phyloP scores from a whole-genome alignment of 2,797 vertebrate genomes.

The Antennarius maculatus region DNA sequence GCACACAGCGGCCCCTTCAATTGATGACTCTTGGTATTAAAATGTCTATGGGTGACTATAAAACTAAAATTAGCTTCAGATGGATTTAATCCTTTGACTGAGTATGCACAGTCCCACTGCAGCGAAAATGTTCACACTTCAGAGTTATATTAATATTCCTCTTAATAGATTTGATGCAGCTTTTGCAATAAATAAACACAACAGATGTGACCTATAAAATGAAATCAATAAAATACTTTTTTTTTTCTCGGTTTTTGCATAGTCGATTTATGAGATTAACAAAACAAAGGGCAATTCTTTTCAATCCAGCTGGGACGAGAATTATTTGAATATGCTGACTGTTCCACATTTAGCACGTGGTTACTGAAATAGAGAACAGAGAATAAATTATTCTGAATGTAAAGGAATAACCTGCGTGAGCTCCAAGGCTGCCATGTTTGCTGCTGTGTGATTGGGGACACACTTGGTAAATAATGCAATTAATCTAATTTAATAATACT shows the following conservation, averaged over 20 bases:
- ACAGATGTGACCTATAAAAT: constrained; percentile 7
- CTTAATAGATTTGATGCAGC: constrained; percentile 9
- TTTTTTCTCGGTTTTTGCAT: constrained; percentile 13
- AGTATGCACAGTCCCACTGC: constrained; percentile 35
- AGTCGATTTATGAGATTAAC: constrained; percentile 30
- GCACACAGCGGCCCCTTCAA: background rate
- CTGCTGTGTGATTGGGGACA: background rate
- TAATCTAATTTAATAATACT: constrained; percentile 65
- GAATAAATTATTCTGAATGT: background rate
- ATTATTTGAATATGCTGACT: constrained; percentile 9
- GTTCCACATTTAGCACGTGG: constrained; percentile 9
- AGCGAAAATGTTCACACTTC: constrained; percentile 7
- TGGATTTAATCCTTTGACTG: constrained; percentile 40
- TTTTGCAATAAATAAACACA: constrained; percentile 22
- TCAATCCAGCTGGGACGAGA: constrained; percentile 8
- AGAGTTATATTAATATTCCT: background rate
- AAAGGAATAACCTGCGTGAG: background rate
- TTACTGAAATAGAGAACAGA: constrained; percentile 10
- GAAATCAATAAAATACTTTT: constrained; percentile 8
- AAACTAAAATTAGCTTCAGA: constrained; percentile 61
- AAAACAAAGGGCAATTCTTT: constrained; percentile 18
- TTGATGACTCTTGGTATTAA: constrained; percentile 34
- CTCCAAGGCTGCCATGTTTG: background rate
- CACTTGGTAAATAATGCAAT: constrained; percentile 52
- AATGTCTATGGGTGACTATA: constrained; percentile 52